Evolutionary conservation across 2,797 vertebrate species (phyloP).

Genomic region (Australoheros facetus): DNA sequence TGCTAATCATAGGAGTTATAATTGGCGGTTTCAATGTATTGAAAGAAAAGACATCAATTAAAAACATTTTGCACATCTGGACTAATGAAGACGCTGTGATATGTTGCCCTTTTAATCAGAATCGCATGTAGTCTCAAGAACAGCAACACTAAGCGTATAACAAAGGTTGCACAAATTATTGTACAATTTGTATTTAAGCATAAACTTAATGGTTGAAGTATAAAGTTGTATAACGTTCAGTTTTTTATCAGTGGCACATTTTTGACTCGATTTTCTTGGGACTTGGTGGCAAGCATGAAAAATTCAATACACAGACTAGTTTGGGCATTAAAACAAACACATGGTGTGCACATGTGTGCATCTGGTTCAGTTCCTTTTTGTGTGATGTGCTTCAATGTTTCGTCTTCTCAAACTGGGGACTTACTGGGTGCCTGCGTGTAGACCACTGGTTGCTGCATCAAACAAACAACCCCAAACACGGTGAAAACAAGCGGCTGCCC

Average conservation of each 20-base stretch:
- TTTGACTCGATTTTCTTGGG: neutral
- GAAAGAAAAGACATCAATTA: neutral
- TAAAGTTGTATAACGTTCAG: neutral
- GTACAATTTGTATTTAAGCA: neutral
- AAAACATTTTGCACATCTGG: rapidly evolving
- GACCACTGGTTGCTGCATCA: neutral
- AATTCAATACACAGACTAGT: neutral
- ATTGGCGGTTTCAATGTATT: rapidly evolving
- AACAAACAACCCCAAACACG: neutral
- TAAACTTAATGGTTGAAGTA: neutral
- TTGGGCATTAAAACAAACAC: neutral
- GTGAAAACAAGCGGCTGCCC: neutral
- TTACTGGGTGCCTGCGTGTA: neutral
- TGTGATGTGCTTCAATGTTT: neutral
- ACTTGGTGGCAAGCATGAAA: neutral
- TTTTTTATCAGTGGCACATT: neutral
- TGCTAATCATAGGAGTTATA: neutral
- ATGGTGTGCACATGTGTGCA: neutral
- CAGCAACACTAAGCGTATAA: no score
- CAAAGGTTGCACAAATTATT: neutral
- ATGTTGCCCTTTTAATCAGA: neutral
- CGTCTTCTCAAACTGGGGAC: neutral
- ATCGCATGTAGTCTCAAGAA: no score
- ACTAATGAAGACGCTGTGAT: neutral
- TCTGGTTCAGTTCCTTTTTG: neutral